These are phyloP conservation scores for Margarornis squamiger DNA, from an alignment of 2,797 vertebrate genomes.

Conservation along the genomic window DNA sequence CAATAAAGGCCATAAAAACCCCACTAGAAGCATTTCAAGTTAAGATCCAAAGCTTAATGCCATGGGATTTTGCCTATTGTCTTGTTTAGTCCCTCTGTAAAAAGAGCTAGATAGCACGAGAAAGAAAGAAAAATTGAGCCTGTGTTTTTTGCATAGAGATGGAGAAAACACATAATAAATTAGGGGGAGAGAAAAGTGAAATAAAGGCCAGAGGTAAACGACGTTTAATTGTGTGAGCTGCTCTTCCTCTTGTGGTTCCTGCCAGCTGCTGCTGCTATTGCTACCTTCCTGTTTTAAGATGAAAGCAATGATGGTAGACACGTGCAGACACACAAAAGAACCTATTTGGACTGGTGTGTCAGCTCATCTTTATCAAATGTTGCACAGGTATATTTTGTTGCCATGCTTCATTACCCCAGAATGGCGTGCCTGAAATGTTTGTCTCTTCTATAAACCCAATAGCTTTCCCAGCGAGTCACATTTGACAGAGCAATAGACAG, in stretches of 20 bases:
- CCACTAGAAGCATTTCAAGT: constrained; percentile 72
- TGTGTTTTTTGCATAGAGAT: constrained; percentile 69
- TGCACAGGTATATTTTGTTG: constrained; percentile 97
- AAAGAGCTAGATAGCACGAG: constrained; percentile 83
- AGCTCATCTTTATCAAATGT: constrained; percentile 99
- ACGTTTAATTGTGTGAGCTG: constrained; percentile 87
- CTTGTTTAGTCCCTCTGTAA: constrained; percentile 58
- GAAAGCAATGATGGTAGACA: constrained; percentile 91
- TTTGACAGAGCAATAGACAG: constrained; percentile 81
- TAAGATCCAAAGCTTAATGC: constrained; percentile 68
- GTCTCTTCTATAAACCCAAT: constrained; percentile 87
- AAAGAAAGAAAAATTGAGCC: constrained; percentile 87
- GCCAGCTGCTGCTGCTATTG: constrained; percentile 87
- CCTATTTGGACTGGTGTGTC: constrained; percentile 98
- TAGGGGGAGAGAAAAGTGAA: constrained; percentile 82
- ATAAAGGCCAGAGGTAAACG: constrained; percentile 88
- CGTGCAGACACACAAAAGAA: constrained; percentile 92
- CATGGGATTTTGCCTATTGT: constrained; percentile 77
- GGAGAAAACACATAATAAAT: constrained; percentile 79
- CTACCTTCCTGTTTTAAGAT: constrained; percentile 81
- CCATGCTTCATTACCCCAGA: constrained; percentile 98
- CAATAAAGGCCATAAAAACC: constrained; percentile 72
- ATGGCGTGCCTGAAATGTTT: constrained; percentile 97
- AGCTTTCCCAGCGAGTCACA: constrained; percentile 77
- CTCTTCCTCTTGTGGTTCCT: constrained; percentile 85